Conservation (phyloP, 2,888 invertebrate species). For the Branchellion lobata region DNA sequence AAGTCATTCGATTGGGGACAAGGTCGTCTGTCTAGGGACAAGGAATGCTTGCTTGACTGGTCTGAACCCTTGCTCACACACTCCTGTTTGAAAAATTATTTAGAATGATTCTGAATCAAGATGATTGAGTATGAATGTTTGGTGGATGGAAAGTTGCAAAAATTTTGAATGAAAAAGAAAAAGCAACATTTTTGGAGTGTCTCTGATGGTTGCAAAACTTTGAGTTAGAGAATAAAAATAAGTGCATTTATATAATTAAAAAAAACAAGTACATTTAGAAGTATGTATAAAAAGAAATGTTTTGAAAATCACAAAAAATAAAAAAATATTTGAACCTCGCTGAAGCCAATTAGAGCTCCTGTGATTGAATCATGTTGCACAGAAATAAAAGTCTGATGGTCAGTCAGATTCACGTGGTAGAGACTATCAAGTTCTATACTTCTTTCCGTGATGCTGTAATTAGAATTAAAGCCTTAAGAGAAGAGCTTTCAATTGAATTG, state of each 20-base stretch:
- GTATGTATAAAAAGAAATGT: no score
- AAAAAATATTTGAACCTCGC: slow-evolving; percentile 55
- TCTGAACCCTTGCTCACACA: slow-evolving; percentile 54
- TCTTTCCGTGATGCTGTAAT: slow-evolving; percentile 54
- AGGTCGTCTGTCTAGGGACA: slow-evolving; percentile 78
- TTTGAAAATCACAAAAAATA: not conserved
- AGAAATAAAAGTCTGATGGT: slow-evolving; percentile 62
- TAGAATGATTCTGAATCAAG: slow-evolving; percentile 56
- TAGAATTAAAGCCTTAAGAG: not conserved
- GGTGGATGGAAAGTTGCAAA: not conserved
- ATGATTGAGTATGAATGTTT: no score
- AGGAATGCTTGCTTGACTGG: slow-evolving; percentile 70
- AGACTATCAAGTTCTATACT: slow-evolving; percentile 55
- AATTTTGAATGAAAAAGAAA: not conserved
- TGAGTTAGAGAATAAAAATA: not conserved
- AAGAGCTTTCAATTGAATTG: not conserved
- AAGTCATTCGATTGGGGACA: slow-evolving; percentile 72
- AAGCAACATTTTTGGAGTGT: not conserved
- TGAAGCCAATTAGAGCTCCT: slow-evolving; percentile 74
- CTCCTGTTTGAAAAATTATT: not conserved
- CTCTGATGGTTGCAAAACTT: not conserved
- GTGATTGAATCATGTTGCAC: slow-evolving; percentile 75
- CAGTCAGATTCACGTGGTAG: slow-evolving; percentile 54
- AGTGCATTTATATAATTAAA: not conserved
- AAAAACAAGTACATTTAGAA: no score